phyloP scores from a whole-genome alignment of 2,113 vertebrate species.

The Phoenicopterus ruber region DNA sequence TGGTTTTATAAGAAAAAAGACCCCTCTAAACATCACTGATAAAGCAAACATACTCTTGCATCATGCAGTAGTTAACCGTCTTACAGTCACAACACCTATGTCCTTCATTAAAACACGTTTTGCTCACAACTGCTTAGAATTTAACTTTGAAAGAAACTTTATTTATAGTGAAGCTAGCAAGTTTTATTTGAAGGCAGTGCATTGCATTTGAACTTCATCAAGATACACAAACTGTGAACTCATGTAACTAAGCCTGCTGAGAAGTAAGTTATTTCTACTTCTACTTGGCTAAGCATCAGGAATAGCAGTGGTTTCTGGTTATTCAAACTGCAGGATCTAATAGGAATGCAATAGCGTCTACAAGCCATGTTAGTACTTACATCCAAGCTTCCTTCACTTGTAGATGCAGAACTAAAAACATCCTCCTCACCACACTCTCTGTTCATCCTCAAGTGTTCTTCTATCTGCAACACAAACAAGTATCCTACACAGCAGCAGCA shows the following conservation, averaged over 20 bases:
- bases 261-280: neutral
- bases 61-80: neutral
- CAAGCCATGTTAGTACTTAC: conserved; percentile 65
- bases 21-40: neutral
- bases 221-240: neutral
- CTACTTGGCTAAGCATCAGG: neutral
- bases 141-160: neutral
- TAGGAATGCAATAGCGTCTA: neutral
- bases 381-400: conserved; percentile 57
- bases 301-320: neutral
- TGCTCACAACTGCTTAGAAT: neutral
- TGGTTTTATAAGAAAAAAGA: neutral
- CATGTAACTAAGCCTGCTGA: neutral
- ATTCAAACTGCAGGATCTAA: neutral
- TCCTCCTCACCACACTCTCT: conserved; percentile 65
- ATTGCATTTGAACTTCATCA: neutral
- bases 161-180: neutral
- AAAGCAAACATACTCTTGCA: neutral
- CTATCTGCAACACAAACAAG: conserved; percentile 70
- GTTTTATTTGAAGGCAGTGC: neutral
- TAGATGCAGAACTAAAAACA: conserved; percentile 34
- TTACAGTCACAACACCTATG: neutral
- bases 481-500: conserved; percentile 1
- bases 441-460: conserved; percentile 41
- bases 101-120: neutral